Evolutionary conservation across 2,888 invertebrate species (phyloP), one percentile per base, ranked within the genome.

Genomic region (Auanema sp.): DNA sequence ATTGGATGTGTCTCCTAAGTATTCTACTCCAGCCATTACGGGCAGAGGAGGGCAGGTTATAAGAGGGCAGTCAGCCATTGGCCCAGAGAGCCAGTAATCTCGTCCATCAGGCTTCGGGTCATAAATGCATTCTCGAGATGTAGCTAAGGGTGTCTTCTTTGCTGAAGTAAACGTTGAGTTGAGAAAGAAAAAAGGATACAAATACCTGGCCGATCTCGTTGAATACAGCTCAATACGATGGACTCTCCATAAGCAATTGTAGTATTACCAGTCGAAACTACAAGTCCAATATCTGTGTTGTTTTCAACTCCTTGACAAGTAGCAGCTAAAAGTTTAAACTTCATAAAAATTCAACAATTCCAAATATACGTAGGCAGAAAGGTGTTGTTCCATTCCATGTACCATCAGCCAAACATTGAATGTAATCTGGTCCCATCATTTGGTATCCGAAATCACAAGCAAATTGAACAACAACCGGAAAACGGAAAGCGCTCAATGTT

Each of bases 361-460:
- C 51, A 52, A 51, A 87, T 90, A 89, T 88, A 93, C 93, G 92
- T 87, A 91, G 90, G 85, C 96, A 97, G 85, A 91, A 91, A 4
- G 97, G 96, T 49, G 91, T 89, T 5, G 92, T 90, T 76, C 93
- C 93, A 84, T 94, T 93, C 97, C 96, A 97, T 41, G 88, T 89
- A 54, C 96, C 96, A 83, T 90, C 90, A 4, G 92, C 91, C 1
- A 91, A 90, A 84, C 96, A 97, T 60, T 91, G 87, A 18, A 96
- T 86, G 5, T 91, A 89, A 0, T 92, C 89, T 56, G 91, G 90
- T 57, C 95, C 95, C 65, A 90, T 89, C 89, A 95, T 90, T 0
- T 76, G 91, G 83, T 92, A 93, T 18, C 96, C 96, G 85, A 95
- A 94, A 80, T 93, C 90, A 83, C 96, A 96, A 81, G 92, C 92